Percentiles rank a stretch among this genome's conserved stretches.
Evolutionary conservation across 2,888 invertebrate species (phyloP).

Genomic region (Rhagium mordax): DNA sequence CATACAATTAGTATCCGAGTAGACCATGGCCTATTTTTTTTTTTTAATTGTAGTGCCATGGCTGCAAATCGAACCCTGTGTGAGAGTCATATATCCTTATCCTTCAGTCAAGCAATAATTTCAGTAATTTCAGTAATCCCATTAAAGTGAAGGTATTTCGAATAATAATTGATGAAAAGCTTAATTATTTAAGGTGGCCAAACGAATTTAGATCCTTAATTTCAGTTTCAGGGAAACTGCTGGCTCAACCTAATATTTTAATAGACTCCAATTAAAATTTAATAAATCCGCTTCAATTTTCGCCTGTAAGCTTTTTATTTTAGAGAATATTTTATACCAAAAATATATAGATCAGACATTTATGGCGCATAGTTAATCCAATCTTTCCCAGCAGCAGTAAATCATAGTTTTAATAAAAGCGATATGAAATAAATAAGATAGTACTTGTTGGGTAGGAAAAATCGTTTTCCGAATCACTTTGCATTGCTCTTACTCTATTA

Average conservation of each 20-base stretch:
- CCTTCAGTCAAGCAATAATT: too few species aligned
- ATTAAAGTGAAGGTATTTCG: too few species aligned
- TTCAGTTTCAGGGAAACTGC: background rate
- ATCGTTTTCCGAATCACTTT: slow-evolving; percentile 26
- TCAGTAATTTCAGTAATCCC: too few species aligned
- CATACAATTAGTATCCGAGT: too few species aligned
- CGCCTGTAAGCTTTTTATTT: background rate
- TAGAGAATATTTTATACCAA: background rate
- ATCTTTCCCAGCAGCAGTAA: background rate
- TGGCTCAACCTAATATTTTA: background rate
- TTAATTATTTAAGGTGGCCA: too few species aligned
- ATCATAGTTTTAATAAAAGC: background rate
- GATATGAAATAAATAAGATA: slow-evolving; percentile 16
- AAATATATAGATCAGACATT: background rate
- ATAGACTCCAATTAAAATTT: background rate
- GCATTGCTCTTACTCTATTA: slow-evolving; percentile 23
- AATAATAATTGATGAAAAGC: background rate
- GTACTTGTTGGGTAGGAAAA: slow-evolving; percentile 20
- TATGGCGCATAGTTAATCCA: background rate
- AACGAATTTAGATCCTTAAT: too few species aligned
- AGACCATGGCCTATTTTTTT: too few species aligned
- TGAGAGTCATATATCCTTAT: too few species aligned
- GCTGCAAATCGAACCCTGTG: too few species aligned
- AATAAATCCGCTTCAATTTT: background rate
- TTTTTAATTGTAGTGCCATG: too few species aligned